Base-by-base conservation (phyloP, 1,140 invertebrate genomes). In the Aphis craccivora region DNA sequence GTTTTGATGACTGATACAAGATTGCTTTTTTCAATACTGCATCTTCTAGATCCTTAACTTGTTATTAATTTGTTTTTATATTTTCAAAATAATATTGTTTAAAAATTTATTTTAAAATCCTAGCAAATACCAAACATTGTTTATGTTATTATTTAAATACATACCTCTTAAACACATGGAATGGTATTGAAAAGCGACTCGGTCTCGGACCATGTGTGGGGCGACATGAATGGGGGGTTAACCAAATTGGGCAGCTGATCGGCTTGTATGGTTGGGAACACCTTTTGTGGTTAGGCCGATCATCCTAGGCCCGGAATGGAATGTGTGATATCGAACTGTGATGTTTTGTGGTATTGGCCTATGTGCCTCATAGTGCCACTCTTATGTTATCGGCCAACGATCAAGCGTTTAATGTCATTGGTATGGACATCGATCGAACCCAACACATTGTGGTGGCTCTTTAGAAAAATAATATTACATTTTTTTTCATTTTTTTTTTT, bases 361-460 rank as follows among this genome's bases (percentile, higher is more conserved):
- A 93, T 83, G 91, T 93, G 48, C 91, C 91, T 84, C n/a, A 93
- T 86, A 53, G 81, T 93, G 81, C 91, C 91, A 93, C 81, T 93
- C 91, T 93, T 93, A 93, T 93, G 67, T 93, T 93, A 93, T 86
- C 81, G 91, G 91, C 91, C 91, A 93, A 93, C 91, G 91, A 93
- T 84, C 91, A 93, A 93, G 91, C 91, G 91, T 93, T 93, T 93
- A 84, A 93, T 93, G 91, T 93, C 91, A 93, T 93, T 93, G 91
- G 76, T 93, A 93, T 93, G 91, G 91, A 93, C 91, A 93, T 93
- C 91, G 37, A 93, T 93, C 91, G 91, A 93, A 93, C 91, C 91
- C 91, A 93, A 93, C 91, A 93, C 91, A 93, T 93, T 93, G 91
- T 93, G 91, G 91, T 93, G 91, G 91, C 91, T 93, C 91, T 93